Conservation (phyloP, 1,140 invertebrate genomes). For the Aricia agestis region DNA sequence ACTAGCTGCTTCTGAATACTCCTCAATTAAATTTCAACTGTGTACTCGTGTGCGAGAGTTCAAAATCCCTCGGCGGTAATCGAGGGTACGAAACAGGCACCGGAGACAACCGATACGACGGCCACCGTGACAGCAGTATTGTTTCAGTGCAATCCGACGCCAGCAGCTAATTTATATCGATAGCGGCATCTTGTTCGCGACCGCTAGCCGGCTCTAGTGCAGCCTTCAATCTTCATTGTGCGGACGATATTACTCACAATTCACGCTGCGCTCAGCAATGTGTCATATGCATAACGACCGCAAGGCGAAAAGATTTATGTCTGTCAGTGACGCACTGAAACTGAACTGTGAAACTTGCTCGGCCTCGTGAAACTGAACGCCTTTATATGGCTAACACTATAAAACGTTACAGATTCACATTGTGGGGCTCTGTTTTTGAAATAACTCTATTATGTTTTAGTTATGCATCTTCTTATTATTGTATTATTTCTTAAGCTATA, state of each 20-base stretch:
- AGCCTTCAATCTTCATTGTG: slow-evolving; percentile 36
- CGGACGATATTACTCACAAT: slow-evolving; percentile 34
- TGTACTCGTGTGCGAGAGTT: slow-evolving; percentile 26
- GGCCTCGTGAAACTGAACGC: neutral
- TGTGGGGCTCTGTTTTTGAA: too few species aligned
- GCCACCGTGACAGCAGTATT: slow-evolving; percentile 70
- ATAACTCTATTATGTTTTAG: too few species aligned
- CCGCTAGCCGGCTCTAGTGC: slow-evolving; percentile 38
- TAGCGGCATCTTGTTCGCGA: slow-evolving; percentile 59
- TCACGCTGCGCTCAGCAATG: slow-evolving; percentile 27
- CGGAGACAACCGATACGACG: slow-evolving; percentile 59
- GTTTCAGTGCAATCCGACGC: slow-evolving; percentile 60
- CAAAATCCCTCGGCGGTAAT: slow-evolving; percentile 29
- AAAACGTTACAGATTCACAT: too few species aligned
- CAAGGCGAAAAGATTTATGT: slow-evolving; percentile 30
- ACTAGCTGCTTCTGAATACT: slow-evolving; percentile 51
- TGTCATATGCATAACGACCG: slow-evolving; percentile 43
- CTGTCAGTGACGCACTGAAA: neutral
- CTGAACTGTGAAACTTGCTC: slow-evolving; percentile 2
- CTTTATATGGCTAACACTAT: neutral
- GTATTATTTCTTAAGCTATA: too few species aligned
- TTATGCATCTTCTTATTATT: too few species aligned
- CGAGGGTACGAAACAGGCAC: slow-evolving; percentile 48
- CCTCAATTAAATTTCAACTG: slow-evolving; percentile 26
- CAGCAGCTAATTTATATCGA: slow-evolving; percentile 68